These are phyloP conservation scores for Arrhopalites spinosus DNA, from an alignment of 2,888 invertebrate genomes.

Conservation along the genomic window DNA sequence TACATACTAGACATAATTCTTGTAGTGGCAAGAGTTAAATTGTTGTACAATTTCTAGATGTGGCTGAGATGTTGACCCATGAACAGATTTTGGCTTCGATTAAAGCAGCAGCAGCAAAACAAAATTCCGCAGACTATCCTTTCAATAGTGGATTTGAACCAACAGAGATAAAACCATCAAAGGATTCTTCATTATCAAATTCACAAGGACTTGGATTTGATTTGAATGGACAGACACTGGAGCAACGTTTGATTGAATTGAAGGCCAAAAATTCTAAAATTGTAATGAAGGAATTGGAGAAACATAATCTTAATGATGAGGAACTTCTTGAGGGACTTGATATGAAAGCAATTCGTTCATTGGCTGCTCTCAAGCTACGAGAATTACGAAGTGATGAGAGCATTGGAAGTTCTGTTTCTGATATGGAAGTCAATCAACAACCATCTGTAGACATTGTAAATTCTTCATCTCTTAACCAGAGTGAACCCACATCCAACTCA, in stretches of 20 bases:
- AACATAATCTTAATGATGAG: slow-evolving; percentile 14
- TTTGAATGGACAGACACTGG: neutral
- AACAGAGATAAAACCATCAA: no score
- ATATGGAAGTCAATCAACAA: slow-evolving; percentile 5
- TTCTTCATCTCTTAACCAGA: neutral
- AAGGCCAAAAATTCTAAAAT: neutral
- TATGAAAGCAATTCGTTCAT: slow-evolving; percentile 25
- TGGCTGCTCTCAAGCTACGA: slow-evolving; percentile 35
- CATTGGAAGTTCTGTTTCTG: slow-evolving; percentile 17
- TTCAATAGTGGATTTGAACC: neutral
- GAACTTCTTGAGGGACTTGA: slow-evolving; percentile 33
- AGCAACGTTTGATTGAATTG: neutral
- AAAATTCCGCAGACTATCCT: neutral
- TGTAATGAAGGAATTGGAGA: slow-evolving; percentile 9
- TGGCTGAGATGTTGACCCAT: slow-evolving; percentile 15
- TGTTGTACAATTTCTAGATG: no score
- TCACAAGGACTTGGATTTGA: neutral
- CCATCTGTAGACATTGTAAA: neutral
- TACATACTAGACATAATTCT: no score
- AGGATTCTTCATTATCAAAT: no score
- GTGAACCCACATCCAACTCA: neutral
- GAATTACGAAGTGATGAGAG: slow-evolving; percentile 35
- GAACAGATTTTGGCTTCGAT: no score
- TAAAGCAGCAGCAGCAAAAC: neutral
- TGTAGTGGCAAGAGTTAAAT: no score